These are phyloP conservation scores for Tragelaphus oryx DNA, from an alignment of 2,797 vertebrate species.

Conservation along the genomic window DNA sequence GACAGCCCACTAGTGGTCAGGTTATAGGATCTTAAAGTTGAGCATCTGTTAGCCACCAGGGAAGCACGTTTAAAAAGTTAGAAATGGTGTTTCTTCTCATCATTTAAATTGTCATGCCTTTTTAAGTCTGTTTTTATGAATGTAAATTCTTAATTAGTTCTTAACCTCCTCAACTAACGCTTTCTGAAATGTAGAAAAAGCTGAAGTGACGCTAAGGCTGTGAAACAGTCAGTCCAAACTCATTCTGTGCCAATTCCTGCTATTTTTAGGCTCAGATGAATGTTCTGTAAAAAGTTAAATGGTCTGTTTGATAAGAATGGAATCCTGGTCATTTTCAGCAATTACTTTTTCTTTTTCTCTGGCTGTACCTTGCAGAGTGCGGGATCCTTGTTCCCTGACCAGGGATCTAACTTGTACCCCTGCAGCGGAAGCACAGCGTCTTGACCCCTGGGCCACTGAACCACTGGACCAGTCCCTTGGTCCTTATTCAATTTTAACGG, in stretches of 20 bases:
- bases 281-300: neutral
- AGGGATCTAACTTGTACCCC: neutral
- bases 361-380: neutral
- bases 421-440: neutral
- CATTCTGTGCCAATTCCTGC: neutral
- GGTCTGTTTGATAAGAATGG: neutral
- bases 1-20: neutral
- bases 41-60: neutral
- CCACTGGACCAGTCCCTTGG: neutral
- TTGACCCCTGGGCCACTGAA: neutral
- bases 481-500: rapidly evolving
- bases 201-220: neutral
- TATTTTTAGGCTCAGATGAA: neutral
- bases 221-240: neutral
- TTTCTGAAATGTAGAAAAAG: neutral
- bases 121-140: neutral
- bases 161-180: neutral
- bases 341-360: neutral
- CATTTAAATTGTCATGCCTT: neutral
- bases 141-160: neutral
- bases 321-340: neutral
- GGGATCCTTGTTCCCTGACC: neutral
- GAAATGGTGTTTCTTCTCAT: neutral
- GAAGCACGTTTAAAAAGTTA: neutral
- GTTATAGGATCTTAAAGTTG: neutral